Base-by-base conservation (phyloP, 2,888 invertebrate species). In the Drosophila trichaetosa region DNA sequence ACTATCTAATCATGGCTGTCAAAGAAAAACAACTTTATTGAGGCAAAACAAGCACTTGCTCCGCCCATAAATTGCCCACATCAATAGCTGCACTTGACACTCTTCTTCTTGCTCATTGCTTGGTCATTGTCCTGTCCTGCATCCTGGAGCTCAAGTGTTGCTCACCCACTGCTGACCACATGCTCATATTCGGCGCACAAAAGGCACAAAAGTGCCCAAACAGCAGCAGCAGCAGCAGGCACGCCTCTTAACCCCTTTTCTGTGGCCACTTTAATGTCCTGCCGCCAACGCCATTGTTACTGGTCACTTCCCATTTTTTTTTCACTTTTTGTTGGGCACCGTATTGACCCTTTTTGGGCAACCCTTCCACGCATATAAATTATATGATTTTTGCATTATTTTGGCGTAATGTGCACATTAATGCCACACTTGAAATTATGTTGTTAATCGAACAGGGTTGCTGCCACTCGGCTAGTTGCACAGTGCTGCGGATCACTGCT, bases 331-430 rank as follows among this genome's bases (percentile, higher is more conserved):
- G 11, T 13, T 21, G 21, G 11, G 21, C 42, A 1, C 21, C 11
- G 46, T 46, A 16, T 31, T 40, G 40, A 40, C 42, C 57, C 29
- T 49, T 72, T 69, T 63, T 58, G 31, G 59, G 49, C 69, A 81
- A 71, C 84, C 84, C 84, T 82, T 75, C n/a, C 53, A 27, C 52
- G 51, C 68, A 69, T 70, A 88, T 89, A 82, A 89, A 73, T 84
- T 85, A 87, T 87, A 87, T 87, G 86, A 87, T 85, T 90, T 85
- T 76, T 89, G 85, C 86, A 89, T 87, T 87, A 90, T 82, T 89
- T 89, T 79, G 87, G 86, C 89, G 80, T 87, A 87, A 90, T 87
- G 87, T 82, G 83, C 74, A 73, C 87, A 87, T 85, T 90, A 87
- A 87, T 79, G 89, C 89, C 90, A 78, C 81, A 79, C 89, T 87